Base-by-base conservation (phyloP, 2,797 vertebrate genomes). In the Arrhamphus sclerolepis region DNA sequence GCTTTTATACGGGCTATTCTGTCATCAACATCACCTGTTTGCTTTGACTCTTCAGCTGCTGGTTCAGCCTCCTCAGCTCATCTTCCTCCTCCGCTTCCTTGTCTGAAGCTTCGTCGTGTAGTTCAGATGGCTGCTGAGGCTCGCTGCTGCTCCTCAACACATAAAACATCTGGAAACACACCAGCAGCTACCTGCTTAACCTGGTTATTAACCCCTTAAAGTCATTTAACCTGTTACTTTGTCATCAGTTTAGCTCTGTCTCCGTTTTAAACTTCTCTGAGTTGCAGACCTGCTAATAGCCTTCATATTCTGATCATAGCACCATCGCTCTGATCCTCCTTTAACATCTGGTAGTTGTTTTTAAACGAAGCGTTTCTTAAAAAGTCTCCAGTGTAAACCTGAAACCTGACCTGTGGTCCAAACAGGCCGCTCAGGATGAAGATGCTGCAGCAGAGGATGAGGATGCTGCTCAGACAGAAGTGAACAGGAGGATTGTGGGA, bases 371-470 rank as follows among this genome's bases (percentile, higher is more conserved):
- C 7, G 26, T 28, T 28, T 28, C 26, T 28, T 28, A 7, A 7
- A 28, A 7, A 28, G 26, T 7, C 3, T 2, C 22, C 1, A 1
- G 0, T n/a, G n/a, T n/a, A n/a, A n/a, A n/a, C n/a, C n/a, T n/a
- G n/a, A n/a, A n/a, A n/a, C n/a, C 71, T 50, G 51, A 97, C 96
- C 94, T 95, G 95, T 11, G 95, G 94, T 75, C 93, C 91, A 8
- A 97, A 95, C 83, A 95, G 86, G 52, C 91, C 80, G 77, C 91
- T 91, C 70, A 98, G 92, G 55, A 92, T 91, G 74, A 93, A 91
- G 67, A 92, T 82, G 81, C 92, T 93, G 67, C 94, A 95, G 92
- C 93, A 91, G 85, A 98, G 95, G 77, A 98, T 91, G 74, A 94
- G 90, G 75, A 90, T 73, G 66, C 94, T 91, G 76, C 92, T 92